Conservation (phyloP, 2,888 invertebrate species). For the Chymomyza amoena region DNA sequence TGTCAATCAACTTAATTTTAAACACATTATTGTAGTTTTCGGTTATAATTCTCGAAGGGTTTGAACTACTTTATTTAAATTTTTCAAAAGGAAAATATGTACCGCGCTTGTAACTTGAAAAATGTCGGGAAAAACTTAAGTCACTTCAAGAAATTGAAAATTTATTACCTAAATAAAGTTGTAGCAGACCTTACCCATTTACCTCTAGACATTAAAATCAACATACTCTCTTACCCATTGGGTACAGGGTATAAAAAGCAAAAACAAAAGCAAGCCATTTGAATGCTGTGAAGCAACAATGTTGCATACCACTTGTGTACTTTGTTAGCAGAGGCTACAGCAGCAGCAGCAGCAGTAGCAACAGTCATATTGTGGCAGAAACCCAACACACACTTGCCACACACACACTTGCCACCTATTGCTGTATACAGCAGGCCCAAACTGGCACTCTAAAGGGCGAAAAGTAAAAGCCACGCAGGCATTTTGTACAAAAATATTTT, state of each 20-base stretch:
- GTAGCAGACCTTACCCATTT: too few species aligned
- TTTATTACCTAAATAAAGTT: too few species aligned
- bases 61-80: too few species aligned
- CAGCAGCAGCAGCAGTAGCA: conserved; percentile 29
- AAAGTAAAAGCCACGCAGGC: conserved; percentile 60
- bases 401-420: conserved; percentile 14
- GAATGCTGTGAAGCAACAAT: conserved; percentile 70
- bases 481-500: conserved; percentile 60
- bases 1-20: too few species aligned
- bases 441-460: conserved; percentile 40
- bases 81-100: too few species aligned
- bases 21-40: too few species aligned
- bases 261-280: conserved; percentile 49
- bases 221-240: background rate
- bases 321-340: conserved; percentile 57
- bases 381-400: conserved; percentile 20
- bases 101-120: too few species aligned
- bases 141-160: too few species aligned
- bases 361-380: conserved; percentile 42
- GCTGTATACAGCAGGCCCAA: conserved; percentile 14
- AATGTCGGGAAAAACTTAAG: too few species aligned
- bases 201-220: too few species aligned
- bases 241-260: conserved; percentile 6
- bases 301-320: conserved; percentile 71
- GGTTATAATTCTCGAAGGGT: too few species aligned